These are phyloP conservation scores for Polia nebulosa DNA, from an alignment of 2,888 invertebrate species.

Conservation along the genomic window DNA sequence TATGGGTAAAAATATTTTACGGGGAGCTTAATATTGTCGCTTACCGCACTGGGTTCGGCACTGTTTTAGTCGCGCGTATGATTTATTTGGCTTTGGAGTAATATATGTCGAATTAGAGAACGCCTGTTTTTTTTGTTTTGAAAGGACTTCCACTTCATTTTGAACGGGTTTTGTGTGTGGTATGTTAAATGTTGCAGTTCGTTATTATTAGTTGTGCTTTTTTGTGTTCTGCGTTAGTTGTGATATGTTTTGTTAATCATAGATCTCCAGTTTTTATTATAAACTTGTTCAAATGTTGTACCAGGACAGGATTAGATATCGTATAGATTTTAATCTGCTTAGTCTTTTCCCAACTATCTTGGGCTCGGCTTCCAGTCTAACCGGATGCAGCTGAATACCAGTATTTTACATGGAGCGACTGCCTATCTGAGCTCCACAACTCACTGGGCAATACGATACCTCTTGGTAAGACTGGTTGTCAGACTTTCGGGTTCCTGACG, in stretches of 20 bases:
- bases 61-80: conserved; percentile 57
- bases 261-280: no score
- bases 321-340: no score
- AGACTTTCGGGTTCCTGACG: no score
- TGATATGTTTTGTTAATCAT: neutral
- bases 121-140: conserved; percentile 44
- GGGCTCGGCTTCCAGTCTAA: no score
- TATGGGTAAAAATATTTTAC: conserved; percentile 85
- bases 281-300: no score
- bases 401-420: no score
- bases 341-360: no score
- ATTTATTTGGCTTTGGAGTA: conserved; percentile 58
- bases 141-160: conserved; percentile 9
- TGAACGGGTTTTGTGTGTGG: neutral
- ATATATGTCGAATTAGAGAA: conserved; percentile 56
- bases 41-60: conserved; percentile 66
- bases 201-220: neutral
- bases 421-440: no score
- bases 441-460: no score
- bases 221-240: neutral
- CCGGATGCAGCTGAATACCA: no score
- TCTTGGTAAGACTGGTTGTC: no score
- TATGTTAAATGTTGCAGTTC: neutral
- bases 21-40: conserved; percentile 76
- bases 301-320: no score